phyloP scores from a whole-genome alignment of 2,888 invertebrate species.

The Hipparchia semele region DNA sequence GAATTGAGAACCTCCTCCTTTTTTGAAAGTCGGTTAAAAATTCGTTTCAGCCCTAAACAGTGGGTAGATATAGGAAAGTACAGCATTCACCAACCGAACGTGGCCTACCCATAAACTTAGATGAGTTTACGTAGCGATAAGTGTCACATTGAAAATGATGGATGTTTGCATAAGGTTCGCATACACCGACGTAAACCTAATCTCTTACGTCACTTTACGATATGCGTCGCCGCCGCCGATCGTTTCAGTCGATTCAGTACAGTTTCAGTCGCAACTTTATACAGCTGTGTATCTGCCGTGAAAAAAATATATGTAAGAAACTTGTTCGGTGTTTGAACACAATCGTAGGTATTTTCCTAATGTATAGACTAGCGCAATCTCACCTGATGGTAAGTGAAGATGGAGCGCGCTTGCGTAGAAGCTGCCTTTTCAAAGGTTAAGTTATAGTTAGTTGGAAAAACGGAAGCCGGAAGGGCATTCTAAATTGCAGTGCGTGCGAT shows the following conservation, averaged over 20 bases:
- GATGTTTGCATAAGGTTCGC: neutral
- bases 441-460: too few species aligned
- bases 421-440: too few species aligned
- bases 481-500: too few species aligned
- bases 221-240: neutral
- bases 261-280: neutral
- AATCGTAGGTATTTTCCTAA: neutral
- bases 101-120: too few species aligned
- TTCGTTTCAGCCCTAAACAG: neutral
- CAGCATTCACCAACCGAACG: neutral
- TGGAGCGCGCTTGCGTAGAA: too few species aligned
- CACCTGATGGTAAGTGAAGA: too few species aligned
- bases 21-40: too few species aligned
- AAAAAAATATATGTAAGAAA: neutral
- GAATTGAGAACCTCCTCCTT: too few species aligned
- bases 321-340: neutral
- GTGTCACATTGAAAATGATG: conserved; percentile 9
- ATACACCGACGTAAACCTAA: conserved; percentile 2
- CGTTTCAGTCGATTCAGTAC: neutral
- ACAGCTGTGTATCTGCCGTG: neutral
- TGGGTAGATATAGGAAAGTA: neutral
- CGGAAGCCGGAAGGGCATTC: too few species aligned
- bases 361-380: too few species aligned
- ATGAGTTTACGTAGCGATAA: neutral
- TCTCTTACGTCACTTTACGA: conserved; percentile 8